Evolutionary conservation across 2,888 invertebrate genomes (phyloP).

Genomic region (Labia minor): DNA sequence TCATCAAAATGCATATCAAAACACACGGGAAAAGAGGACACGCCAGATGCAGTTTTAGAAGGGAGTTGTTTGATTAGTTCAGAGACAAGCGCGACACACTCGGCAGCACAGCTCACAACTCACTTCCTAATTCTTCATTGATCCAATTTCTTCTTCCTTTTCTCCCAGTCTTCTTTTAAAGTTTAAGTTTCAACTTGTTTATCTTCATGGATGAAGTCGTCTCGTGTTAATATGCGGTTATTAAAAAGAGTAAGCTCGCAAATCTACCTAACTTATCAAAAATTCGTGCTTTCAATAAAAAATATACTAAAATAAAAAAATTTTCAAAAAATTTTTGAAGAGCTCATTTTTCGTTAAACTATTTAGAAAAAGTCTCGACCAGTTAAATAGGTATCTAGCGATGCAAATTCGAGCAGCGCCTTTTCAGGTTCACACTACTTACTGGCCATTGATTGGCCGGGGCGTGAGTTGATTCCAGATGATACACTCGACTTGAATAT

Average conservation of each 20-base stretch:
- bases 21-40: background rate
- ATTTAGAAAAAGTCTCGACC: conserved; percentile 2
- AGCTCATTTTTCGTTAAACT: background rate
- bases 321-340: background rate
- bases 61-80: background rate
- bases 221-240: conserved; percentile 13
- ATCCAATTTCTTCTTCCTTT: background rate
- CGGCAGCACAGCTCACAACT: background rate
- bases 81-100: conserved; percentile 13
- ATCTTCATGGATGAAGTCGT: background rate
- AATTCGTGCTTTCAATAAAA: background rate
- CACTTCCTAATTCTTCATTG: background rate
- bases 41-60: background rate
- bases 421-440: background rate
- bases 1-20: background rate
- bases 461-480: background rate
- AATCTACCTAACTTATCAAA: background rate
- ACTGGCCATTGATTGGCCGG: background rate
- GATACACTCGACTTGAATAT: conserved; percentile 45
- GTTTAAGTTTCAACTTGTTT: background rate
- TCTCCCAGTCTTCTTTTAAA: background rate
- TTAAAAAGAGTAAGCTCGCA: conserved; percentile 3
- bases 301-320: background rate
- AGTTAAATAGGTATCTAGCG: background rate
- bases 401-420: background rate